Percentiles rank a stretch among this genome's conserved stretches.
Conservation (phyloP, 2,888 invertebrate species). For the Dendrolimus pini region DNA sequence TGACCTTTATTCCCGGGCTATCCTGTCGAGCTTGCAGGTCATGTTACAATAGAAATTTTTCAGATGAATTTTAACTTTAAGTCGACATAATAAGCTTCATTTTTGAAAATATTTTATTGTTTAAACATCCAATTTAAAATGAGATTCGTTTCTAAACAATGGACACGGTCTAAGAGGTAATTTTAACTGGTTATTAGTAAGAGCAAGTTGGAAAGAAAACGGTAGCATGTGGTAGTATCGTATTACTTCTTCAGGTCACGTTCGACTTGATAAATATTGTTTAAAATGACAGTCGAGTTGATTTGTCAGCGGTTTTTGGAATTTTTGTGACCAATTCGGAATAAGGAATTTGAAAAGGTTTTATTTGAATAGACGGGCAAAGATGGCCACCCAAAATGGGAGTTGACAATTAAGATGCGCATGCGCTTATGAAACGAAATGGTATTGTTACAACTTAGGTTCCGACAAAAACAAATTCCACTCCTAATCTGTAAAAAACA, state of each 20-base stretch:
- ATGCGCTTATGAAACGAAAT: neutral
- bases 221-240: conserved; percentile 45
- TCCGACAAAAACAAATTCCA: too few species aligned
- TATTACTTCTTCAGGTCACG: conserved; percentile 47
- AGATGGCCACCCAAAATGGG: neutral
- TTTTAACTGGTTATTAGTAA: conserved; percentile 16
- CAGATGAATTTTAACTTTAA: neutral
- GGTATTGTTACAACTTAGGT: too few species aligned
- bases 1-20: conserved; percentile 7
- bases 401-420: neutral
- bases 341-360: neutral
- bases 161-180: neutral
- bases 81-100: neutral
- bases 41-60: neutral
- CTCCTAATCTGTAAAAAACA: too few species aligned
- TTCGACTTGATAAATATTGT: conserved; percentile 19
- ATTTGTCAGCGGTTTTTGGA: conserved; percentile 13
- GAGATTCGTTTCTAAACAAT: neutral
- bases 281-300: conserved; percentile 4
- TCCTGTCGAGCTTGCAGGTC: neutral
- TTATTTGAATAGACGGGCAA: neutral
- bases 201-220: conserved; percentile 43
- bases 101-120: neutral
- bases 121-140: neutral
- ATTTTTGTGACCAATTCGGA: neutral